Evolutionary conservation across 2,797 vertebrate genomes (phyloP), one percentile per base, ranked within the genome.

Genomic region (Enteromius mattozi): DNA sequence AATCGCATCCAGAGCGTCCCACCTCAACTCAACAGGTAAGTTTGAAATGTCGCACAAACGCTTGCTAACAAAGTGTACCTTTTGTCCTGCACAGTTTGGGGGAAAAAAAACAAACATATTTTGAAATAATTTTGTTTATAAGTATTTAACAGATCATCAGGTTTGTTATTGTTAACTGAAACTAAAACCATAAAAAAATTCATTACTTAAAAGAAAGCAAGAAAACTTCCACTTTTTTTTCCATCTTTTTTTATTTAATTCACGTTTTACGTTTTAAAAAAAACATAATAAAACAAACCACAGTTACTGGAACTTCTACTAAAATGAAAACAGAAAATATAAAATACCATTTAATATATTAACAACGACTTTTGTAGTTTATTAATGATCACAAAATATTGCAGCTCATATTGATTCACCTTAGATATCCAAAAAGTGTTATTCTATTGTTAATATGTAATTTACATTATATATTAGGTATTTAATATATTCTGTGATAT

Each of bases 1-100:
- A 99, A 99, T 93, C 97, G 97, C 90, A 99, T 99, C 90, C 98
- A 99, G 91, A 97, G 98, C 87, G 95, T 99, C 82, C 98, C 98
- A 42, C 98, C 98, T 24, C 97, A 99, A 89, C 95, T 99, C 88
- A 96, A 97, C 92, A 97, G 98, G 98, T 99, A 89, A 94, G 94
- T 35, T 17, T 65, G 24, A 37, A 12, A 51, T 65, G 13, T 65
- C 14, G 1, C 7, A 12, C 45, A 4, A 35, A 35, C 5, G 1
- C 70, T 37, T 35, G 24, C 24, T 49, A 49, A 45, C 27, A 33
- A 19, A 6, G 24, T 72, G 47, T 54, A 7, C 51, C 51, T 54
- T 21, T 54, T 54, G 6, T 66, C 63, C 27, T 65, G 61, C 59
- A 6, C 1, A 12, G 13, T 63, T 63, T 30, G 59, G 4, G 27